These are phyloP conservation scores for Trichomalopsis sarcophagae DNA, from an alignment of 1,140 invertebrate genomes.

Conservation along the genomic window DNA sequence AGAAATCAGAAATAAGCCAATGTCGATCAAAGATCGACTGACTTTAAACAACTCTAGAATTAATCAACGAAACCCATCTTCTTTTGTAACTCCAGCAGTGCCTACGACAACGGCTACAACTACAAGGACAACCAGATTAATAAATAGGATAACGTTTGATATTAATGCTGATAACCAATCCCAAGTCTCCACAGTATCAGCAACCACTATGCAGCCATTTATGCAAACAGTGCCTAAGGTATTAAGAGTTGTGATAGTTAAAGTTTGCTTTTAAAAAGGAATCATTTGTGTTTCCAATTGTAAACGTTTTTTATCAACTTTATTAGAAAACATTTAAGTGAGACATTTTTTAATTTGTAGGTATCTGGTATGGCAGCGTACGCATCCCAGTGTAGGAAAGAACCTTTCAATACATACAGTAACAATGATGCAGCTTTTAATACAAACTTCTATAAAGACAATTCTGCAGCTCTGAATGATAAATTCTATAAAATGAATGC, in stretches of 20 bases:
- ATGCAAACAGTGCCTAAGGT: not conserved
- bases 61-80: not conserved
- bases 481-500: conserved; percentile 40
- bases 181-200: not conserved
- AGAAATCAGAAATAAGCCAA: not conserved
- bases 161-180: not conserved
- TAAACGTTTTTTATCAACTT: not conserved
- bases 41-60: not conserved
- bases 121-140: not conserved
- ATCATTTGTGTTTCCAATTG: too few relatives aligned
- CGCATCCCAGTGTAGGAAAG: not conserved
- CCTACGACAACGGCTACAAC: not conserved
- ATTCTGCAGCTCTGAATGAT: not conserved
- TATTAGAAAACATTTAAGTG: not conserved
- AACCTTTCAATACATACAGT: not conserved
- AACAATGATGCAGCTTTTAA: not conserved
- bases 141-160: not conserved
- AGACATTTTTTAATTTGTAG: not conserved
- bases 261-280: not conserved
- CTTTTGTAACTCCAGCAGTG: not conserved
- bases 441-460: not conserved
- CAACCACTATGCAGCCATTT: not conserved
- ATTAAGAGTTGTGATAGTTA: not conserved
- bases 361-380: not conserved
- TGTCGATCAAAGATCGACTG: conserved; percentile 22